Percentiles rank a stretch among this genome's conserved stretches.
Conservation (phyloP, 2,797 vertebrate genomes). For the Enteromius thamalakanensis region DNA sequence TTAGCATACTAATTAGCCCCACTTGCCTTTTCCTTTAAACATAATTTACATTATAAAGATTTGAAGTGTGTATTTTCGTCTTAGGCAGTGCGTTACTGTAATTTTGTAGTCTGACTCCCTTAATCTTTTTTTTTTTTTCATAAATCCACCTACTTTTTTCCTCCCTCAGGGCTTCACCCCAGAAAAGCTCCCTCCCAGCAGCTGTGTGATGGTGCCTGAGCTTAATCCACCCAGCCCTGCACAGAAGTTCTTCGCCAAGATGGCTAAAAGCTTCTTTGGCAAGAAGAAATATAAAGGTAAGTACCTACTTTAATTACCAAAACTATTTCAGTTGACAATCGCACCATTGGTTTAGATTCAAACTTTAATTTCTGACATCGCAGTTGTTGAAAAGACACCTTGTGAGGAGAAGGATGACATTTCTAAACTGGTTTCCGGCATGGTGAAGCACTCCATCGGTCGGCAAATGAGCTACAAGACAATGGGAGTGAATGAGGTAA, state of each 20-base stretch:
- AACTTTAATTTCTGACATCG: background rate
- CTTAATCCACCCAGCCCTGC: constrained; percentile 91
- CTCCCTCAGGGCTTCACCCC: constrained; percentile 88
- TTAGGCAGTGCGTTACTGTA: background rate
- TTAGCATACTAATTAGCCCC: constrained; percentile 57
- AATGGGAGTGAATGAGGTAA: constrained; percentile 84
- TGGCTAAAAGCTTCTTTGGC: constrained; percentile 94
- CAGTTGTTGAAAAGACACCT: constrained; percentile 83
- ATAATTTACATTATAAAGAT: background rate
- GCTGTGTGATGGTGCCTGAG: constrained; percentile 92
- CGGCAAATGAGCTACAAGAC: constrained; percentile 91
- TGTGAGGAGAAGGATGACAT: constrained; percentile 89
- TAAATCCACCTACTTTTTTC: background rate
- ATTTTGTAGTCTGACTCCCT: background rate
- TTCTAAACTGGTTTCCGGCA: constrained; percentile 91
- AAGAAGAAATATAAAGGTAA: constrained; percentile 91
- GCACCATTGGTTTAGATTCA: background rate
- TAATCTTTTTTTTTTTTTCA: background rate
- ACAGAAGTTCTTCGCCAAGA: constrained; percentile 93
- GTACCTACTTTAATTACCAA: background rate
- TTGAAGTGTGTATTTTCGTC: background rate
- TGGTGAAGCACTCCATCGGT: constrained; percentile 91
- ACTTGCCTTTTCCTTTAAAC: background rate
- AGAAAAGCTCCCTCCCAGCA: constrained; percentile 91
- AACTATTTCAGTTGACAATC: background rate